Base-by-base conservation (phyloP, 35 echinoderm and acorn worm species). In the Holothuria glaberrima region DNA sequence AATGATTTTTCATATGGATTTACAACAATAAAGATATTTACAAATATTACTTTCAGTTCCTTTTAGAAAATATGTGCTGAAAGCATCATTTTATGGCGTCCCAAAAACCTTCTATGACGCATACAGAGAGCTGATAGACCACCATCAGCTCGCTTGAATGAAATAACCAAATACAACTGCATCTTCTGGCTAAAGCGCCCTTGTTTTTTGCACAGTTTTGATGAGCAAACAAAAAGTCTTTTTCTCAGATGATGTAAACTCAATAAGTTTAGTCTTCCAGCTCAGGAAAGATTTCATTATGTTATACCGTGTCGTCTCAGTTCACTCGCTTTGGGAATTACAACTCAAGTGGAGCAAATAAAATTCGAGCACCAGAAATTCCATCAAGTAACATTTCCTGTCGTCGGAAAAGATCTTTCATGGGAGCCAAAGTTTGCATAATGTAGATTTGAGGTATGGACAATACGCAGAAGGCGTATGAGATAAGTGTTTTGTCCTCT, bases 301-400 rank as follows among this genome's bases (percentile, higher is more conserved):
- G 14, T n/a, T 25, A 30, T 78, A 28, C 74, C 44, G 27, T 48
- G 38, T 45, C 44, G 74, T 78, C 44, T 78, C 50, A 78, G 38
- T 48, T 78, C 74, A 78, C 41, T 75, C 50, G 74, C 74, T 78
- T 28, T 78, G 74, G 74, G 74, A 78, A 78, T 78, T 48, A 78
- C 74, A 7, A 33, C 74, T 78, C 74, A 78, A 78, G 74, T 78
- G 74, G 74, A 78, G 74, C 74, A 78, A 78, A 78, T 78, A 78
- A 78, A 78, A 78, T 78, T 78, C 36, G 74, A 78, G 74, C 25
- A 78, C 74, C 50, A 78, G 74, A 78, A 78, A 78, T 78, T 78
- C 74, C 74, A 78, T 78, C 74, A 78, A 78, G 74, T 78, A 78
- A 78, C 74, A 78, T 78, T 78, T 78, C 74, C 74, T 78, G 74